Evolutionary conservation across 2,797 vertebrate species (phyloP).

Genomic region (Tolypeutes matacus): DNA sequence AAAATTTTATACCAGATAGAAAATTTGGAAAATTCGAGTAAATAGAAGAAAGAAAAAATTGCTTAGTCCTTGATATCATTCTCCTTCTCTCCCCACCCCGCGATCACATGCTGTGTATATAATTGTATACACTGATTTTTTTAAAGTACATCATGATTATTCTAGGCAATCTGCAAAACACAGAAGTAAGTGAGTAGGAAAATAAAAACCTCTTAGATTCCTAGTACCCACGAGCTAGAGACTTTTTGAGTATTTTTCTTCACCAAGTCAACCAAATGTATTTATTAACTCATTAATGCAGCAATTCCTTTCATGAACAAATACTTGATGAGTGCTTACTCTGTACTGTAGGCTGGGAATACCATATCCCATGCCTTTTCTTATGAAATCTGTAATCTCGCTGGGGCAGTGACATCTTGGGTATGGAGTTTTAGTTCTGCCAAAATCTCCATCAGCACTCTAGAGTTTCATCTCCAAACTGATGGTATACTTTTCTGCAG

Average conservation of each 20-base stretch:
- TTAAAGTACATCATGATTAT: not conserved
- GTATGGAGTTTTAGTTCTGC: not conserved
- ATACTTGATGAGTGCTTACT: not conserved
- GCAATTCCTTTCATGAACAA: not conserved
- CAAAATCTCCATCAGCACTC: not conserved
- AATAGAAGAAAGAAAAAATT: not conserved
- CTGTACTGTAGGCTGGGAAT: accelerated
- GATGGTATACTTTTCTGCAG: not conserved
- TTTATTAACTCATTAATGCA: not conserved
- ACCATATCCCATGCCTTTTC: accelerated
- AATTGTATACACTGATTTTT: not conserved
- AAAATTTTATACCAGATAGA: not conserved
- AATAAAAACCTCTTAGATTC: not conserved
- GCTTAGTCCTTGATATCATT: not conserved
- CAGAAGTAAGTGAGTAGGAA: not conserved
- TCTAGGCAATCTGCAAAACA: not conserved
- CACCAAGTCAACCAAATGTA: not conserved
- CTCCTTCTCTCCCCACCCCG: not conserved
- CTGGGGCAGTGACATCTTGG: not conserved
- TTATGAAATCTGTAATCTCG: not conserved
- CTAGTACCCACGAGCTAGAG: too few relatives aligned
- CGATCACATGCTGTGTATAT: not conserved
- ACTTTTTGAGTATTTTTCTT: not conserved
- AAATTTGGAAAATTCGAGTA: not conserved
- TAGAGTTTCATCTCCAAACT: not conserved